A percentile compares a stretch with the other conserved stretches of the same genome.
phyloP scores from a whole-genome alignment of 2,113 vertebrate genomes.

The Pagrus major region DNA sequence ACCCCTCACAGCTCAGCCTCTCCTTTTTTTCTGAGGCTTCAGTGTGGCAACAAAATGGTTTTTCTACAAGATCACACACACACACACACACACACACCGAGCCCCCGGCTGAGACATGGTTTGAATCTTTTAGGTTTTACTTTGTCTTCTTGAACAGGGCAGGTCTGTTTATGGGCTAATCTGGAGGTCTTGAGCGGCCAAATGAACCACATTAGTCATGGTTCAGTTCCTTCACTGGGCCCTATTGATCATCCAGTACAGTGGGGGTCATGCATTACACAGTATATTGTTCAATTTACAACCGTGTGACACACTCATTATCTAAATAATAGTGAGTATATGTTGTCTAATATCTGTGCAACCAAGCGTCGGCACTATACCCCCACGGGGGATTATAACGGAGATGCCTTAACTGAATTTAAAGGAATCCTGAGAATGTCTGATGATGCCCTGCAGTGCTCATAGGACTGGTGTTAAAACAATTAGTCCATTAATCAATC shows the following conservation, averaged over 20 bases:
- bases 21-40: constrained; percentile 6
- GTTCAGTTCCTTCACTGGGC: constrained; percentile 20
- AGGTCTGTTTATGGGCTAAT: constrained; percentile 39
- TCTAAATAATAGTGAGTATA: background rate
- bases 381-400: too few species aligned
- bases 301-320: background rate
- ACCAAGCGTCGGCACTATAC: background rate
- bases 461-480: background rate
- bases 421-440: background rate
- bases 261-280: constrained; percentile 25
- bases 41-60: constrained; percentile 10
- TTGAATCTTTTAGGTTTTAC: constrained; percentile 30
- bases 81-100: too few species aligned
- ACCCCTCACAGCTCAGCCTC: constrained; percentile 43
- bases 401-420: background rate
- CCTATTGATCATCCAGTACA: constrained; percentile 56
- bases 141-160: constrained; percentile 14
- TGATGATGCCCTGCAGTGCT: background rate
- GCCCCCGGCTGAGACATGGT: constrained; percentile 27
- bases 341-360: background rate
- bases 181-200: constrained; percentile 33
- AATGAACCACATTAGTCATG: constrained; percentile 58
- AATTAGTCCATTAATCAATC: background rate
- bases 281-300: constrained; percentile 26
- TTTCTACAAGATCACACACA: constrained; percentile 26